Evolutionary conservation across 2,888 invertebrate genomes (phyloP), one percentile per base, ranked within the genome.

Genomic region (Hyles lineata): DNA sequence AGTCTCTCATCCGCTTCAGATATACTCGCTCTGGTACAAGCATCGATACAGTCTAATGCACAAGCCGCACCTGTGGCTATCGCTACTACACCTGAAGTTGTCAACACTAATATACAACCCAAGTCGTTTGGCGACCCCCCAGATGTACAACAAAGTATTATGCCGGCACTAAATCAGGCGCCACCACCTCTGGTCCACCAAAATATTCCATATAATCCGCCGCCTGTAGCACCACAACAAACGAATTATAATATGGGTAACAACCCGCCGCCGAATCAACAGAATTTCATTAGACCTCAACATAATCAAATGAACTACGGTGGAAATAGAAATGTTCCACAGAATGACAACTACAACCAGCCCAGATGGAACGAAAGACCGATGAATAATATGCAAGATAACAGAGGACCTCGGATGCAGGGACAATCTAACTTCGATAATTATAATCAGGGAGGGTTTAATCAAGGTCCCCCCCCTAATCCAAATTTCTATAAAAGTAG

Each of bases 1-100:
- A 87, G 83, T 70, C 78, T 88, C n/a, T 87, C 91, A 1, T 89
- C 93, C 0, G 93, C 94, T 0, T 84, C 90, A 0, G 90, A 90
- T 70, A 78, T 94, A 58, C 79, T 94, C 52, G 93, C 94, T 2
- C 76, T 94, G 23, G 91, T 94, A 29, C 93, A 94, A 72, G 92
- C 92, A 2, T 90, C 92, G 1, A 83, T 93, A 19, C 88, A 90
- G 71, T 87, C 90, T 15, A 43, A 23, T 0, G 81, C 84, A 9
- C 73, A 87, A 3, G 75, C 82, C 25, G 69, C 82, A 21, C 58
- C 82, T 0, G 73, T 78, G 2, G 71, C 79, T 0, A 74, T 71
- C 7, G 74, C 78, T 3, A 78, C 80, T 5, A 76, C 79, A 9
- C 76, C 85, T 0, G 87, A 84, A 63, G 86, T 89, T 0, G 89